Evolutionary conservation across 1,140 invertebrate species (phyloP).

Genomic region (Halesus radiatus): DNA sequence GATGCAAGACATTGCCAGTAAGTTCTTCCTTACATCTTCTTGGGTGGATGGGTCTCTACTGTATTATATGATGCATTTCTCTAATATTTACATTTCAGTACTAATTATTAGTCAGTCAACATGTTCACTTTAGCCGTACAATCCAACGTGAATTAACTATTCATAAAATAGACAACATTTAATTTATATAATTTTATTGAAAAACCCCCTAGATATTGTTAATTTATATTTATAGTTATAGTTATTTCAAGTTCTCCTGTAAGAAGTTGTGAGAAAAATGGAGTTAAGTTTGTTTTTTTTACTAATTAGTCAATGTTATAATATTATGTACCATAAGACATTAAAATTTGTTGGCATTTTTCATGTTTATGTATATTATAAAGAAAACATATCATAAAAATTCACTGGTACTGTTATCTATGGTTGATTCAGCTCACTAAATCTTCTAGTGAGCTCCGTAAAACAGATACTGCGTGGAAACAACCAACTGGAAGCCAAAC

Average conservation of each 20-base stretch:
- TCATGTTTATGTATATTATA: conserved; percentile 22
- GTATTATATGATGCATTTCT: not conserved
- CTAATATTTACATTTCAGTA: not conserved
- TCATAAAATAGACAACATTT: too few relatives aligned
- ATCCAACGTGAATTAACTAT: too few relatives aligned
- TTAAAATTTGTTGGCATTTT: conserved; percentile 23
- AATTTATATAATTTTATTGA: too few relatives aligned
- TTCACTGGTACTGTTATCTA: not conserved
- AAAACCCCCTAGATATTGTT: too few relatives aligned
- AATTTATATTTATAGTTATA: too few relatives aligned
- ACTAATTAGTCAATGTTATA: not conserved
- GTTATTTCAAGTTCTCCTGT: too few relatives aligned
- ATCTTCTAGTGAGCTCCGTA: not conserved
- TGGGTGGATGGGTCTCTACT: not conserved
- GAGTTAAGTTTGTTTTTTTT: not conserved
- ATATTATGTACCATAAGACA: not conserved
- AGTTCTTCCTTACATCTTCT: conserved; percentile 62
- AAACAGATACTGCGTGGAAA: too few relatives aligned
- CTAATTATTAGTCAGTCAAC: too few relatives aligned
- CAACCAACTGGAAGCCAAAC: too few relatives aligned
- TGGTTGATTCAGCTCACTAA: not conserved
- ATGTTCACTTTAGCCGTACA: too few relatives aligned
- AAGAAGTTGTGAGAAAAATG: too few relatives aligned
- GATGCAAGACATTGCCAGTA: conserved; percentile 71
- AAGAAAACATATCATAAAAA: conserved; percentile 42